phyloP scores from a whole-genome alignment of 2,888 invertebrate species.

The Aproaerema taeniolella region DNA sequence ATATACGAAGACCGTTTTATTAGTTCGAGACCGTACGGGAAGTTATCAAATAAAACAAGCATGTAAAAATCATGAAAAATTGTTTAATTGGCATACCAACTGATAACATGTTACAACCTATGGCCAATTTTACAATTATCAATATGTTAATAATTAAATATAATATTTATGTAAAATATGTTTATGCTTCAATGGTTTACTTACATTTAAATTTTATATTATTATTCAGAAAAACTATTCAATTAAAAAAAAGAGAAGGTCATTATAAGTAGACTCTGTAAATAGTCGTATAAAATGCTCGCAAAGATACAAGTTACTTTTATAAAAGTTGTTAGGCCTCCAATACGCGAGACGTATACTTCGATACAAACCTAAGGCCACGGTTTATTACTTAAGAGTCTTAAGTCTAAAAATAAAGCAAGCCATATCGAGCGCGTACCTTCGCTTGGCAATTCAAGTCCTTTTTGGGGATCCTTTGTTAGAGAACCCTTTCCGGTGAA shows the following conservation, averaged over 20 bases:
- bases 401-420: slow-evolving; percentile 45
- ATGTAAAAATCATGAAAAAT: slow-evolving; percentile 75
- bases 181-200: slow-evolving; percentile 76
- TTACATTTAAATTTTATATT: slow-evolving; percentile 76
- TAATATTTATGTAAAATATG: slow-evolving; percentile 77
- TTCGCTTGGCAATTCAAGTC: slow-evolving; percentile 29
- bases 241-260: slow-evolving; percentile 59
- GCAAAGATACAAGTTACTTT: slow-evolving; percentile 42
- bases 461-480: no score
- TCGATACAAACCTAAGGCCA: slow-evolving; percentile 64
- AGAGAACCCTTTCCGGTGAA: no score
- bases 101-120: slow-evolving; percentile 76
- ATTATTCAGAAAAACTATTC: slow-evolving; percentile 68
- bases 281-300: slow-evolving; percentile 60
- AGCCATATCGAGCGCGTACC: slow-evolving; percentile 41
- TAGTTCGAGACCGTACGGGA: no score
- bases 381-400: slow-evolving; percentile 65
- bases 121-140: slow-evolving; percentile 77
- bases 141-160: slow-evolving; percentile 77
- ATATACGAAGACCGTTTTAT: no score
- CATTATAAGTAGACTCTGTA: slow-evolving; percentile 60
- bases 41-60: slow-evolving; percentile 61
- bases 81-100: slow-evolving; percentile 77
- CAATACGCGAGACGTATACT: slow-evolving; percentile 39
- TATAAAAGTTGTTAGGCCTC: slow-evolving; percentile 36